Conservation (phyloP, 2,797 vertebrate genomes). For the Anolis apletophallus region DNA sequence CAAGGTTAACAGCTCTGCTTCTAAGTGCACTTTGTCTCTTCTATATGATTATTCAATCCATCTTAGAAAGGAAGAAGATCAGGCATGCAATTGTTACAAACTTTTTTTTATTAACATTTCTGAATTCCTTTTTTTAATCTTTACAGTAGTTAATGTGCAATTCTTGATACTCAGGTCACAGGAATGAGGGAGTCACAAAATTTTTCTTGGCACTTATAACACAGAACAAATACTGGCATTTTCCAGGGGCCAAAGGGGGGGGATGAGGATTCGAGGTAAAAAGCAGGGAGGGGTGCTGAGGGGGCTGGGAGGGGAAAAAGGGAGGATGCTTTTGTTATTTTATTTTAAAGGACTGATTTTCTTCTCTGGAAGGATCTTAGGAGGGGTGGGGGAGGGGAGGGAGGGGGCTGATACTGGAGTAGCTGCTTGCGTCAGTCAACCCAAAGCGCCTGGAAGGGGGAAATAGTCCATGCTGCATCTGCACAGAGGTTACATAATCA, state of each 20-base stretch:
- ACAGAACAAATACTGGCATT: constrained; percentile 83
- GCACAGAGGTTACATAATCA: constrained; percentile 41
- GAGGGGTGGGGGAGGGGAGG: neutral
- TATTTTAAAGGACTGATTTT: constrained; percentile 37
- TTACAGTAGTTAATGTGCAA: constrained; percentile 95
- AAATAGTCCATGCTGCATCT: constrained; percentile 44
- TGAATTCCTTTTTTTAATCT: constrained; percentile 73
- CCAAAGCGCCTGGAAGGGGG: constrained; percentile 38
- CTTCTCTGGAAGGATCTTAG: constrained; percentile 29
- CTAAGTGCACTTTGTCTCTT: neutral
- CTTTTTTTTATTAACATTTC: constrained; percentile 85
- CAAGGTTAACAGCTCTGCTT: neutral
- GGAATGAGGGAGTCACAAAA: constrained; percentile 73
- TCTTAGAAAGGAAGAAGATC: constrained; percentile 30
- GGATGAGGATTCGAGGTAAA: constrained; percentile 17
- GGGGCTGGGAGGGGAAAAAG: neutral
- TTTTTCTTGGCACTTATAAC: constrained; percentile 88
- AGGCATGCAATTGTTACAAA: constrained; percentile 84
- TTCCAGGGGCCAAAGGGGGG: constrained; percentile 52
- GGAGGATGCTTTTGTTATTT: constrained; percentile 34
- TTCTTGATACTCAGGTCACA: constrained; percentile 87
- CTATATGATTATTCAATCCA: neutral
- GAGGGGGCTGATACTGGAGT: constrained; percentile 19
- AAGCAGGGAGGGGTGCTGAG: constrained; percentile 19
- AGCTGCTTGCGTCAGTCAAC: constrained; percentile 39